Evolutionary conservation across 2,888 invertebrate genomes (phyloP).

Genomic region (Dryococelus australis): DNA sequence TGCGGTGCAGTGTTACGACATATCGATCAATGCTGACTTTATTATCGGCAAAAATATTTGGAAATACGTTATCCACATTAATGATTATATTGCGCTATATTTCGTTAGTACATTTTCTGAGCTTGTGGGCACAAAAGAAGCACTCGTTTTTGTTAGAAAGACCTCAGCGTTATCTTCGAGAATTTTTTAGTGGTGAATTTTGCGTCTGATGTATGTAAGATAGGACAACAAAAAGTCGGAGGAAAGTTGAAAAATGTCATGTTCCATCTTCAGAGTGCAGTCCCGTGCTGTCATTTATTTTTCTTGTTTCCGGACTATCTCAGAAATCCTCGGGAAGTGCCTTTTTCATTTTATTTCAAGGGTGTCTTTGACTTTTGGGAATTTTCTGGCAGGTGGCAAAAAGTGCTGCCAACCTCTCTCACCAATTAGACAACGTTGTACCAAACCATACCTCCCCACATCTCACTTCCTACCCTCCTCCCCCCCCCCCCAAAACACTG

Average conservation of each 20-base stretch:
- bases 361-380: background rate
- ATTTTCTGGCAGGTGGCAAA: background rate
- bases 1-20: too few species aligned
- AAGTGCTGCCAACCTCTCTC: background rate
- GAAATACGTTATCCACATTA: too few species aligned
- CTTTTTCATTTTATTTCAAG: conserved; percentile 13
- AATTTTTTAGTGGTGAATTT: background rate
- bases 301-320: background rate
- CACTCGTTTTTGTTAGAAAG: too few species aligned
- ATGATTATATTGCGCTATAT: too few species aligned
- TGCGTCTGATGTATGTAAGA: conserved; percentile 7
- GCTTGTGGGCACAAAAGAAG: too few species aligned
- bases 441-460: background rate
- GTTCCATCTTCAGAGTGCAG: background rate
- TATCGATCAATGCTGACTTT: too few species aligned
- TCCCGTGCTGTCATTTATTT: background rate
- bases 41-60: too few species aligned
- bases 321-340: background rate
- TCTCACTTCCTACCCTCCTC: background rate
- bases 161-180: too few species aligned
- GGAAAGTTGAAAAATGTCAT: background rate
- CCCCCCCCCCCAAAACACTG: background rate
- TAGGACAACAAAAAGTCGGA: background rate
- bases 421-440: conserved; percentile 29
- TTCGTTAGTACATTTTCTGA: too few species aligned